Base-by-base conservation (phyloP, 2,888 invertebrate species). In the Flexamia atlantica region DNA sequence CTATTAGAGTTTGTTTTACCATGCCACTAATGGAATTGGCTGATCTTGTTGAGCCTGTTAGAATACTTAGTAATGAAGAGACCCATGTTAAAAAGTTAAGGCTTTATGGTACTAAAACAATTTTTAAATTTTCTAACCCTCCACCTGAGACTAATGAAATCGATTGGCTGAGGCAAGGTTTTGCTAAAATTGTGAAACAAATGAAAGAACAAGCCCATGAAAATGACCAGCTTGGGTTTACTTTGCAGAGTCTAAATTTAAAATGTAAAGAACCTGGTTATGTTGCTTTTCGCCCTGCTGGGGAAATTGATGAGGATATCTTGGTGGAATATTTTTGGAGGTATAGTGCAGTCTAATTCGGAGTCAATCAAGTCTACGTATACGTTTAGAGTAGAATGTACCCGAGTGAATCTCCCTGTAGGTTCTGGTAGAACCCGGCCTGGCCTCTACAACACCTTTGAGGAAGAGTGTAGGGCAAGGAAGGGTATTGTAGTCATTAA, bases 401-500 rank as follows among this genome's bases (percentile, higher is more conserved):
- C 85, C 85, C 0, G 64, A 46, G 23, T 81, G 3, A 53, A 57
- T 5, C 17, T 85, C 7, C 84, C 84, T 42, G 46, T 25, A 50
- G 85, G 82, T n/a, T 53, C 36, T 14, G 86, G 84, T 23, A 79
- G n/a, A 30, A 40, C 42, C 5, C 64, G 57, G 68, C 30, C 28
- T 5, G 79, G 84, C 10, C 14, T 25, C 9, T 84, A 30, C 50
- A 84, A 84, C 60, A 84, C 36, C 14, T 86, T 85, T 81, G 14
- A 36, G 0, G 86, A 86, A 30, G 85, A 86, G 60, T 85, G 86
- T 46, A n/a, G 17, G 9, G 81, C 20, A 3, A n/a, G 84, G 0
- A n/a, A 20, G n/a, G 84, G 85, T 17, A 84, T 85, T 30, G 74
- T 86, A 12, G 7, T 53, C 1, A 86, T 86, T 20, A 86, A 86